Base-by-base conservation (phyloP, 1,140 invertebrate species). In the Neodiprion lecontei region DNA sequence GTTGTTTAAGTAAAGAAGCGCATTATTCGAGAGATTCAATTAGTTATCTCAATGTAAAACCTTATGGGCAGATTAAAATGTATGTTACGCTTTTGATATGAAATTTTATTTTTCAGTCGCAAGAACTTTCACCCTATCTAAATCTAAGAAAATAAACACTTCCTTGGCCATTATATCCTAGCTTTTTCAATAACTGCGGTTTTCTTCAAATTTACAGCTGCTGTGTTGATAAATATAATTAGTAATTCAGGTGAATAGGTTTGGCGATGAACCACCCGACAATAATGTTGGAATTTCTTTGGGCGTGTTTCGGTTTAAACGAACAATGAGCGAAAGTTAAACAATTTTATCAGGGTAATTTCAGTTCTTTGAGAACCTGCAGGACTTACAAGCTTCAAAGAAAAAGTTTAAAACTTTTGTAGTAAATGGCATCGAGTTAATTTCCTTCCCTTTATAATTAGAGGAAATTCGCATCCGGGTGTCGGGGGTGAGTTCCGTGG, bases 391-490 rank as follows among this genome's bases (percentile, higher is more conserved):
- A 61, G 53, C 53, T 61, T 61, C 53, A 61, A 61, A 61, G 53
- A 61, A 61, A 61, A 61, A 61, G 53, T 61, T 61, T 5, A 61
- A 69, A 69, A 69, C 40, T 47, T 21, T 69, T 47, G 17, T 47
- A 47, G 67, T 69, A 69, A 69, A 69, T 69, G 67, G 67, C 17
- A 69, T 69, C 40, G 67, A 69, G 67, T 69, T 69, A 21, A 69
- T 69, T 69, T 69, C 67, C 67, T 69, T 21, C 40, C 21, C 67
- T 69, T 69, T 69, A 14, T 69, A 69, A 69, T 69, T 69, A 69
- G 17, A 69, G 17, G 21, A 47, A 69, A 69, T 69, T 69, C 40
- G 53, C 53, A 61, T 61, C 53, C 53, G 53, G 53, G n/a, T 61
- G 8, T 61, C n/a, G 9, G 53, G 53, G 53, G 53, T 61, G 53